phyloP scores from a whole-genome alignment of 1,140 invertebrate genomes.

The Wasmannia auropunctata region DNA sequence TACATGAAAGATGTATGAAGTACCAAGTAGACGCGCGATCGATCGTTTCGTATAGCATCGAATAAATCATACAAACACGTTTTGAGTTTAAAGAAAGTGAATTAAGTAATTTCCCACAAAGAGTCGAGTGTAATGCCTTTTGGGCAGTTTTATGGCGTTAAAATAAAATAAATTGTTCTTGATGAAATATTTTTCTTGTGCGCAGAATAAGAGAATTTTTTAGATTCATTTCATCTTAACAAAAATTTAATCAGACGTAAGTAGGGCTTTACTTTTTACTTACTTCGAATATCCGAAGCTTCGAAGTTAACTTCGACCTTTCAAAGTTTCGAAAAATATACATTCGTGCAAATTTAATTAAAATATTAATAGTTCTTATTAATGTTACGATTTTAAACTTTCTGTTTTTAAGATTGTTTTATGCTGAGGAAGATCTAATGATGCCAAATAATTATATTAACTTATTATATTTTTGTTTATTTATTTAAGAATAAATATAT shows the following conservation, averaged over 20 bases:
- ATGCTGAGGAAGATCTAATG: too few species aligned
- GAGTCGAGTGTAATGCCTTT: background rate
- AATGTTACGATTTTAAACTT: too few species aligned
- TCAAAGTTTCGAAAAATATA: too few species aligned
- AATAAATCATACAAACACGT: background rate
- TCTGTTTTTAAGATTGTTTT: too few species aligned
- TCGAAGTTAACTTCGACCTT: too few species aligned
- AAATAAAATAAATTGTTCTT: background rate
- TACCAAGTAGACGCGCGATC: background rate
- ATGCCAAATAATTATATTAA: too few species aligned
- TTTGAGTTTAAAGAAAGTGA: background rate
- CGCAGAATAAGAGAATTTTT: background rate
- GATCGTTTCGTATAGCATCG: background rate
- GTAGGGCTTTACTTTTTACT: background rate
- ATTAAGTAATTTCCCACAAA: constrained; percentile 17
- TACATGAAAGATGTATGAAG: constrained; percentile 15
- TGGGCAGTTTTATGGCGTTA: background rate
- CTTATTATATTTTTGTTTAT: too few species aligned
- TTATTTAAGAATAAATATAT: too few species aligned
- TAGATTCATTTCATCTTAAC: background rate
- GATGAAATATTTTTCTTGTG: background rate
- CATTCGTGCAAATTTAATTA: too few species aligned
- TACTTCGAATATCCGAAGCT: too few species aligned
- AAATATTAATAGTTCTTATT: too few species aligned
- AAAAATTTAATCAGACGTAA: background rate